Conservation (phyloP, 2,113 vertebrate genomes). For the Engraulis encrasicolus region DNA sequence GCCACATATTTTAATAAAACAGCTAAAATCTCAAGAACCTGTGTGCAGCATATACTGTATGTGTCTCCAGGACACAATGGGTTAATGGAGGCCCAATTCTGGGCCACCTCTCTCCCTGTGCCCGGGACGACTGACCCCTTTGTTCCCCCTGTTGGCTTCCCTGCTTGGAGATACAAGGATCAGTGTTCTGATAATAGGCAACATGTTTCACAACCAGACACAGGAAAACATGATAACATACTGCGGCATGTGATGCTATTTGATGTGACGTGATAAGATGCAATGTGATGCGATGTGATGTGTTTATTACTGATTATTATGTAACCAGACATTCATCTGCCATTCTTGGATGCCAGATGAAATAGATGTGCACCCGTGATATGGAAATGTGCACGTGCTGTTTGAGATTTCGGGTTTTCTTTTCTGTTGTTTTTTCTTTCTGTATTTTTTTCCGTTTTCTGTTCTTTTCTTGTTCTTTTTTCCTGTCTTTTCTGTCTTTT, state of each 20-base stretch:
- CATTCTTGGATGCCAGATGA: slow-evolving; percentile 38
- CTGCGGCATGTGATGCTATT: slow-evolving; percentile 11
- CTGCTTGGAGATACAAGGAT: background rate
- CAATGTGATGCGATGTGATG: slow-evolving; percentile 17
- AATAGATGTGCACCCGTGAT: slow-evolving; percentile 56
- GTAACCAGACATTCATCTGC: slow-evolving; percentile 32
- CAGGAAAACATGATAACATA: background rate
- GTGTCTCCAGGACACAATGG: too few species aligned
- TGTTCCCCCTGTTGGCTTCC: too few species aligned
- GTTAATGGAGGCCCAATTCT: too few species aligned
- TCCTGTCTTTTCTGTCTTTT: too few species aligned
- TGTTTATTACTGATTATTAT: slow-evolving; percentile 23
- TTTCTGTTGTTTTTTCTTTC: too few species aligned
- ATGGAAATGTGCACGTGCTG: slow-evolving; percentile 48
- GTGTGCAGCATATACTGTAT: too few species aligned
- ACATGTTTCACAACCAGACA: background rate
- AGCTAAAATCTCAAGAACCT: too few species aligned
- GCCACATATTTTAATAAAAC: too few species aligned
- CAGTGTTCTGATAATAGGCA: background rate
- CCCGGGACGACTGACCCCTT: too few species aligned
- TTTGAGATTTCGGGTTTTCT: slow-evolving; percentile 43
- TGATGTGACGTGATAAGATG: slow-evolving; percentile 16
- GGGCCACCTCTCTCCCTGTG: too few species aligned
- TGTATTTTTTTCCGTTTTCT: too few species aligned
- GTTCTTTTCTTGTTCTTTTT: too few species aligned